These are phyloP conservation scores for Peromyscus attwateri DNA, from an alignment of 2,797 vertebrate genomes.

Conservation along the genomic window DNA sequence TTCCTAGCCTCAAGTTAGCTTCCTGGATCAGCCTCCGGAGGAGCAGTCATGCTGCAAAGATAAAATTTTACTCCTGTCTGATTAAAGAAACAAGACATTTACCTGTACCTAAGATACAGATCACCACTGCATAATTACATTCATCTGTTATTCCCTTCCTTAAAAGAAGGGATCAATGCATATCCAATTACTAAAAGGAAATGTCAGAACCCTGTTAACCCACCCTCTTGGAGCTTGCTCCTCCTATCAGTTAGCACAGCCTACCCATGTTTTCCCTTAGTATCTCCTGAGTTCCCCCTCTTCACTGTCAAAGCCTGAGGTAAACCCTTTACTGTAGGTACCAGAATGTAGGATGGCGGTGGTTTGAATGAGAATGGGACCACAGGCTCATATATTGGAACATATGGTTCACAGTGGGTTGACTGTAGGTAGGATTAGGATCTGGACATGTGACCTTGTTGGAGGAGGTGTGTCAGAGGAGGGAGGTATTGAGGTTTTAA, in stretches of 20 bases:
- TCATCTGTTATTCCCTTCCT: not conserved
- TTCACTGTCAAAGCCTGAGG: not conserved
- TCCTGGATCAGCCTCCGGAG: not conserved
- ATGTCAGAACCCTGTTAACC: not conserved
- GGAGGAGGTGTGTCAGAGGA: too few relatives aligned
- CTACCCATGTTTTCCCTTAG: not conserved
- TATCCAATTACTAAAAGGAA: constrained; percentile 22
- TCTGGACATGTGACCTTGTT: not conserved
- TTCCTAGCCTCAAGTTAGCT: not conserved
- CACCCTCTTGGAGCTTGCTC: constrained; percentile 1
- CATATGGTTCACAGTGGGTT: not conserved
- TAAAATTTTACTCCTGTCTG: constrained; percentile 24
- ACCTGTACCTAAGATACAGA: not conserved
- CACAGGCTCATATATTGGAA: not conserved
- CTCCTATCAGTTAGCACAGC: not conserved
- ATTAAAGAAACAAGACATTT: constrained; percentile 26
- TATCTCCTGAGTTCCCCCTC: not conserved
- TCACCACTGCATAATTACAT: constrained; percentile 46
- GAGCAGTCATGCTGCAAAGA: not conserved
- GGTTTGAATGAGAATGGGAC: not conserved
- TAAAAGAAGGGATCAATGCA: not conserved
- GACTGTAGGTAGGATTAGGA: not conserved
- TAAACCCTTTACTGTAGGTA: not conserved
- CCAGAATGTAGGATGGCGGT: not conserved
- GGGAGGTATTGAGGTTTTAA: not conserved